phyloP scores from a whole-genome alignment of 1,140 invertebrate genomes.

The Brachionus plicatilis region DNA sequence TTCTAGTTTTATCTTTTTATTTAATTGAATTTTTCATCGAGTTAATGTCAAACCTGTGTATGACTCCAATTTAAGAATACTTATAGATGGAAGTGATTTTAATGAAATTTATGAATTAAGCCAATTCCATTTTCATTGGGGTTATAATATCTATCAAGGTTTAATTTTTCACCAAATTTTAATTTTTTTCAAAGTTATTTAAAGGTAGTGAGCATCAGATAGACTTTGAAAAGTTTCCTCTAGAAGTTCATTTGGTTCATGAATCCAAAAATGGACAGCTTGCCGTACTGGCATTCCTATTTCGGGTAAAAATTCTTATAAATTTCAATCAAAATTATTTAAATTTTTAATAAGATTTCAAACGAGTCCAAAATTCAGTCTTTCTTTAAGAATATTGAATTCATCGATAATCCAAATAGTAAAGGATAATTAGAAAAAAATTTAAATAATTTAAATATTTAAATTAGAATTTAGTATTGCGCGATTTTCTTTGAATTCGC shows the following conservation, averaged over 20 bases:
- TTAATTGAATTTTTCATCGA: too few species aligned
- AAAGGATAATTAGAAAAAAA: neutral
- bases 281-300: conserved; percentile 14
- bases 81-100: conserved; percentile 9
- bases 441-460: neutral
- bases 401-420: neutral
- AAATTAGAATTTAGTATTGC: neutral
- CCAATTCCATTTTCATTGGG: conserved; percentile 39
- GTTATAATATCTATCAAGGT: conserved; percentile 34
- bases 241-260: conserved; percentile 30
- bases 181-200: neutral
- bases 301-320: neutral
- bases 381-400: neutral
- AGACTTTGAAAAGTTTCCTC: neutral
- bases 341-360: neutral
- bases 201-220: conserved; percentile 27
- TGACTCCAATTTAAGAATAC: neutral
- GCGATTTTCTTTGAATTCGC: neutral
- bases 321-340: neutral
- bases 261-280: neutral
- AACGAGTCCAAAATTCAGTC: neutral
- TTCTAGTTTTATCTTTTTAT: too few species aligned
- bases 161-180: neutral
- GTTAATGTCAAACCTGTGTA: neutral
- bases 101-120: neutral